phyloP scores from a whole-genome alignment of 2,888 invertebrate species.

The Slavum lentiscoides region DNA sequence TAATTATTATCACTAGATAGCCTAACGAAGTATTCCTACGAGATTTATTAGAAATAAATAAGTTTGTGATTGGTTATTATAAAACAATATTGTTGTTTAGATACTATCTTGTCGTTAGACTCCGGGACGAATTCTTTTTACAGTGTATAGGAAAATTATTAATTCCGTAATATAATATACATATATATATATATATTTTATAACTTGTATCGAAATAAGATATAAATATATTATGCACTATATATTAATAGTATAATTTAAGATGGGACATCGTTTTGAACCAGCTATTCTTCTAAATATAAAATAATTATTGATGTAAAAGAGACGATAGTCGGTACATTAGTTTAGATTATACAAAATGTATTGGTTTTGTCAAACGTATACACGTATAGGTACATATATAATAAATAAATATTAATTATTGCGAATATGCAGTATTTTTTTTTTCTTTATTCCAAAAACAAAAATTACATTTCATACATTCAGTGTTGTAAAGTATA shows the following conservation, averaged over 20 bases:
- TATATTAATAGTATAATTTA: not conserved
- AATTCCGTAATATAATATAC: not conserved
- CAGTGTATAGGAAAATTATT: not conserved
- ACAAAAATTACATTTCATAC: too few species aligned
- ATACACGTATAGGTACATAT: conserved; percentile 1
- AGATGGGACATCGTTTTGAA: conserved; percentile 1
- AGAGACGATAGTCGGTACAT: not conserved
- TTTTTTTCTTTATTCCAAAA: too few species aligned
- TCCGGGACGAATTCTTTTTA: conserved; percentile 10
- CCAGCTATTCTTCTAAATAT: conserved; percentile 16
- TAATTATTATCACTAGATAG: conserved; percentile 4
- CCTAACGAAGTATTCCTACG: conserved; percentile 1
- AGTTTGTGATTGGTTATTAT: not conserved
- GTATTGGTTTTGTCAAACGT: conserved; percentile 32
- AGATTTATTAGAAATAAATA: conserved; percentile 22
- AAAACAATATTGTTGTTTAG: not conserved
- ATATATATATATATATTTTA: too few species aligned
- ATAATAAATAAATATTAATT: conserved; percentile 7
- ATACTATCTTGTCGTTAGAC: too few species aligned
- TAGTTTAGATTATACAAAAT: conserved; percentile 32
- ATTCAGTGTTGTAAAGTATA: too few species aligned
- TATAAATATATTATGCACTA: conserved; percentile 19
- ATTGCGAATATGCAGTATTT: too few species aligned
- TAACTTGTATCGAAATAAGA: not conserved
- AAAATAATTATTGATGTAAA: not conserved